phyloP scores from a whole-genome alignment of 2,113 vertebrate genomes.

The Sturnus vulgaris region DNA sequence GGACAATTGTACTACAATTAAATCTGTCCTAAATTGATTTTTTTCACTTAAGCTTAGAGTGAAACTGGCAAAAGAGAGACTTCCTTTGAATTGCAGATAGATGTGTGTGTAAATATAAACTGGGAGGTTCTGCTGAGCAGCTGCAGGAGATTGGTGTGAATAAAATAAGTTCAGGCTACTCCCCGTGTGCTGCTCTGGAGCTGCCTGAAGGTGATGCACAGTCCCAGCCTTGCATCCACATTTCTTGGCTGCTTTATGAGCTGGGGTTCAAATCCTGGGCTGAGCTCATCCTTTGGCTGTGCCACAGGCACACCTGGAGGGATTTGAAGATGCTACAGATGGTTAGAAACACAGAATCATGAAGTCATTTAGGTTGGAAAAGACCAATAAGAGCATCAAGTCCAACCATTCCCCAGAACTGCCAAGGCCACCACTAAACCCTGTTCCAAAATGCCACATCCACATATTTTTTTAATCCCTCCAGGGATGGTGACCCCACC shows the following conservation, averaged over 20 bases:
- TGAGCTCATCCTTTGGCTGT: neutral
- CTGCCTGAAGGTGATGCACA: neutral
- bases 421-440: neutral
- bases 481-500: neutral
- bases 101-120: constrained; percentile 2
- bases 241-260: neutral
- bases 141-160: neutral
- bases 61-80: neutral
- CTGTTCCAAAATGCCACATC: neutral
- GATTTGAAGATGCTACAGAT: neutral
- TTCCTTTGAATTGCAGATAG: constrained; percentile 1
- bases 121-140: constrained; percentile 25
- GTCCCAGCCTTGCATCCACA: rapidly evolving
- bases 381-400: neutral
- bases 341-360: neutral
- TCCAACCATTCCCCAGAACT: neutral
- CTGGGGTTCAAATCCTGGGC: neutral
- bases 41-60: constrained; percentile 19
- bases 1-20: constrained; percentile 9
- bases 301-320: neutral
- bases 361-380: neutral
- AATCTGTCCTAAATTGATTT: constrained; percentile 38
- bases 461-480: neutral
- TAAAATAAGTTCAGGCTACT: neutral
- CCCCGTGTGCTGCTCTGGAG: neutral